Percentiles rank a stretch among this genome's conserved stretches.
Evolutionary conservation across 2,113 vertebrate genomes (phyloP).

Genomic region (Isichthys henryi): DNA sequence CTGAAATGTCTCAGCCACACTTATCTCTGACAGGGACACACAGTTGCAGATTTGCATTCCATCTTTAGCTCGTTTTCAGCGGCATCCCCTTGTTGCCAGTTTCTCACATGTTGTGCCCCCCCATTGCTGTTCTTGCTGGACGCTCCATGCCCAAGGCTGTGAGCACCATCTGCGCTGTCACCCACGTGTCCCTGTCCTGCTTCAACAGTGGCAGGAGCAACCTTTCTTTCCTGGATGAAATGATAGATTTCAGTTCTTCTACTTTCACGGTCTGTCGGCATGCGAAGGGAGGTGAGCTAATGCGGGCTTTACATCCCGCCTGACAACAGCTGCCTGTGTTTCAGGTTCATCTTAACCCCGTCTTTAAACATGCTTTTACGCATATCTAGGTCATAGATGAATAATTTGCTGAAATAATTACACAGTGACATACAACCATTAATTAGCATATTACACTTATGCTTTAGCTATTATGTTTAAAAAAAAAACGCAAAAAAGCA

Average conservation of each 20-base stretch:
- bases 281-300: slow-evolving; percentile 9
- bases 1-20: background rate
- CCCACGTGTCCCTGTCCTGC: slow-evolving; percentile 21
- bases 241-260: slow-evolving; percentile 21
- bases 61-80: slow-evolving; percentile 6
- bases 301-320: slow-evolving; percentile 26
- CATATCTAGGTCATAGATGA: slow-evolving; percentile 7
- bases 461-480: background rate
- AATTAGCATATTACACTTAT: background rate
- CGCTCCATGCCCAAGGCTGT: slow-evolving; percentile 25
- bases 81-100: background rate
- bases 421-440: background rate
- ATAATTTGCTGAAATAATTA: background rate
- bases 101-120: slow-evolving; percentile 3
- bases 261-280: slow-evolving; percentile 16
- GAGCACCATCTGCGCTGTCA: slow-evolving; percentile 33
- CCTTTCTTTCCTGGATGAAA: slow-evolving; percentile 18
- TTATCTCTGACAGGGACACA: background rate
- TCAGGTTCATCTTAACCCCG: slow-evolving; percentile 23
- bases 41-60: background rate
- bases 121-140: background rate
- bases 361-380: slow-evolving; percentile 3
- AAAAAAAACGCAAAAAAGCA: background rate
- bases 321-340: slow-evolving; percentile 22
- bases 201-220: slow-evolving; percentile 1